phyloP scores from a whole-genome alignment of 2,113 vertebrate genomes.

The Entomyzon cyanotis region DNA sequence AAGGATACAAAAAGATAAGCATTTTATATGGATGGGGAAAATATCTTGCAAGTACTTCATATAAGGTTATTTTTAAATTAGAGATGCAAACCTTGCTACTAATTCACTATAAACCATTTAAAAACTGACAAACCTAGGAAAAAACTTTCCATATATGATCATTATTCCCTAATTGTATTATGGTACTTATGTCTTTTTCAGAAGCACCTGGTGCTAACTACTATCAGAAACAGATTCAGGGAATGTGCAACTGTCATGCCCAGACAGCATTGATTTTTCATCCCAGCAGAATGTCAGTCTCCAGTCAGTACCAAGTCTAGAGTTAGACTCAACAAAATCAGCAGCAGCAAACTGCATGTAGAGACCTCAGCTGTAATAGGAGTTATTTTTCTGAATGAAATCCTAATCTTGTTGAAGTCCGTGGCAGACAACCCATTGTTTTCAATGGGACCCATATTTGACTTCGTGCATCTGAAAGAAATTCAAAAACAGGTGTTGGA shows the following conservation, averaged over 20 bases:
- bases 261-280: background rate
- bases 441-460: background rate
- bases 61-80: background rate
- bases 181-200: background rate
- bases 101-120: background rate
- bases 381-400: background rate
- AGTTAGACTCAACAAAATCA: background rate
- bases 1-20: no score
- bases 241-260: background rate
- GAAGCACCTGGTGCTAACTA: background rate
- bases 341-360: background rate
- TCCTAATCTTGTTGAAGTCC: background rate
- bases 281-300: background rate
- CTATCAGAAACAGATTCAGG: background rate
- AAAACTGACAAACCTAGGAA: background rate
- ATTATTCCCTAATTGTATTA: background rate
- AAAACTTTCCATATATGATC: background rate
- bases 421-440: background rate
- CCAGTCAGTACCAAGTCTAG: background rate
- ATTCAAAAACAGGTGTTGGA: background rate
- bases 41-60: background rate
- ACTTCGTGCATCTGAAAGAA: background rate
- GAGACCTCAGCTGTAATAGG: background rate
- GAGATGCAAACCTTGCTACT: background rate
- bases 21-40: background rate